phyloP scores from a whole-genome alignment of 1,140 invertebrate species.

The Himalopsyche phryganea region DNA sequence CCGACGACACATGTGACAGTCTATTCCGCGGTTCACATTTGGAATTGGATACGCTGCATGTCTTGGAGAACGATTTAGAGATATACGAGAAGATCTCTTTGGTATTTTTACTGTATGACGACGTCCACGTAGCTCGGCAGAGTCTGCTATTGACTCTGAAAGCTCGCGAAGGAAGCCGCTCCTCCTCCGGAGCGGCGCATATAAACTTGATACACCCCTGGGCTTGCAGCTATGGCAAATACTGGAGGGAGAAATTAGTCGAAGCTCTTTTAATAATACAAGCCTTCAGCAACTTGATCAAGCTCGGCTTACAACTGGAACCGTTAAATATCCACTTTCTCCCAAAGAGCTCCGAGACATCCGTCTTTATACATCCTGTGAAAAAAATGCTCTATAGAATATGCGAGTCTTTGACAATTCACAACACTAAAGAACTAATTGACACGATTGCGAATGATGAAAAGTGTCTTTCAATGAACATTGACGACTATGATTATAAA shows the following conservation, averaged over 20 bases:
- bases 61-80: constrained; percentile 12
- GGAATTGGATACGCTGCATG: constrained; percentile 14
- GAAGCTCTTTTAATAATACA: constrained; percentile 20
- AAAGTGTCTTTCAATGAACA: neutral
- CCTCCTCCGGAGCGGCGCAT: neutral
- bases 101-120: constrained; percentile 28
- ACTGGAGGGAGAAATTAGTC: constrained; percentile 23
- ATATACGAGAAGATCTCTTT: constrained; percentile 24
- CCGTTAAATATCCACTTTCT: constrained; percentile 19
- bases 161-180: neutral
- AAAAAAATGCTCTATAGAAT: constrained; percentile 23
- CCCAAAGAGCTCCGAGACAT: constrained; percentile 11
- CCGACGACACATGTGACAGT: neutral
- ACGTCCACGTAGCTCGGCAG: constrained; percentile 14
- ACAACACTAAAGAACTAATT: constrained; percentile 13
- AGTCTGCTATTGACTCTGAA: neutral
- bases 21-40: neutral
- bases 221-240: constrained; percentile 3
- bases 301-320: constrained; percentile 4
- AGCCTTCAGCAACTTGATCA: constrained; percentile 4
- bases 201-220: constrained; percentile 11
- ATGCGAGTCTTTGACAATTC: constrained; percentile 13
- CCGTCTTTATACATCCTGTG: constrained; percentile 25
- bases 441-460: neutral
- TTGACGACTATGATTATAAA: constrained; percentile 1